phyloP scores from a whole-genome alignment of 1,140 invertebrate species.

The Ceratina australensis region DNA sequence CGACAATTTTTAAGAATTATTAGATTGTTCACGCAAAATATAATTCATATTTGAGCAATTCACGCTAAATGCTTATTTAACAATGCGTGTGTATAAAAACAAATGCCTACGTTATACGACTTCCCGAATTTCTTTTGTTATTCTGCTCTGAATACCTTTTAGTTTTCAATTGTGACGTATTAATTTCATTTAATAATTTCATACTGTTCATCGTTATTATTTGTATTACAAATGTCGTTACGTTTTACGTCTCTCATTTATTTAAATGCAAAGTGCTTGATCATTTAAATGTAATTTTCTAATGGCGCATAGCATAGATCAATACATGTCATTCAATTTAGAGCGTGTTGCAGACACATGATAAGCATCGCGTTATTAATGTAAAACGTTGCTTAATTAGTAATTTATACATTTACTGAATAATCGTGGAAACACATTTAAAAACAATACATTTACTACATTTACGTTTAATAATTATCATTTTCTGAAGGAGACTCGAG shows the following conservation, averaged over 20 bases:
- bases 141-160: background rate
- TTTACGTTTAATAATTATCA: too few species aligned
- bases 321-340: background rate
- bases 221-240: too few species aligned
- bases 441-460: too few species aligned
- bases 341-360: too few species aligned
- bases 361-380: too few species aligned
- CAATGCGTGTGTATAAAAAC: background rate
- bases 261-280: background rate
- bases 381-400: too few species aligned
- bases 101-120: background rate
- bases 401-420: too few species aligned
- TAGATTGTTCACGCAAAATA: background rate
- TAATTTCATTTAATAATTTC: background rate
- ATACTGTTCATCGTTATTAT: too few species aligned
- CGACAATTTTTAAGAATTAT: background rate
- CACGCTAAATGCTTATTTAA: background rate
- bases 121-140: too few species aligned
- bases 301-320: slow-evolving; percentile 41
- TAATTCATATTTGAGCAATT: background rate
- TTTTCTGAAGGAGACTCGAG: too few species aligned
- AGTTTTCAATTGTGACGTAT: background rate
- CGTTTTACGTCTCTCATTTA: too few species aligned
- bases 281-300: slow-evolving; percentile 44
- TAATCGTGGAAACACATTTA: too few species aligned